phyloP scores from a whole-genome alignment of 2,888 invertebrate species.

The Alloplasta piceator region DNA sequence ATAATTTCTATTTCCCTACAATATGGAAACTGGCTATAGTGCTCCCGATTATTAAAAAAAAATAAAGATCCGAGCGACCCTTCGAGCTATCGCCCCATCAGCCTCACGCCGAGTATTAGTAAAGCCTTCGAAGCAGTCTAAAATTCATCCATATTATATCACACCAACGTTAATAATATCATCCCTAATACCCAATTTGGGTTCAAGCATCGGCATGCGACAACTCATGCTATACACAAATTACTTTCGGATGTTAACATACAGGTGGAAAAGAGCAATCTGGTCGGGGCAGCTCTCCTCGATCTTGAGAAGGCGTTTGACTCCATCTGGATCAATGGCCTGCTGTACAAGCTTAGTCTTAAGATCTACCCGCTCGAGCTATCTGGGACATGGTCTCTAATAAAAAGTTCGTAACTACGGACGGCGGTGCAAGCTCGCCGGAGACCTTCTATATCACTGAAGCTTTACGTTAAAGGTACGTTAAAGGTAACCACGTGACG shows the following conservation, averaged over 20 bases:
- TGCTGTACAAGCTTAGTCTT: slow-evolving; percentile 38
- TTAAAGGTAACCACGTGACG: no score
- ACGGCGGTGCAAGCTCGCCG: no score
- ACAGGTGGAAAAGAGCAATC: not conserved
- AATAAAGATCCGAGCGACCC: slow-evolving; percentile 33
- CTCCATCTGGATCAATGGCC: slow-evolving; percentile 52
- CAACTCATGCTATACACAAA: slow-evolving; percentile 56
- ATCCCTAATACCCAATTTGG: slow-evolving; percentile 59
- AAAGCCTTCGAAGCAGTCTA: slow-evolving; percentile 51
- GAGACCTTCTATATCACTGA: no score
- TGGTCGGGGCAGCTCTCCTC: slow-evolving; percentile 50
- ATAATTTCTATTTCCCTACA: slow-evolving; percentile 37
- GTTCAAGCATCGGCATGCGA: slow-evolving; percentile 46
- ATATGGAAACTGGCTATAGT: slow-evolving; percentile 58
- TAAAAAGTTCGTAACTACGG: slow-evolving; percentile 9
- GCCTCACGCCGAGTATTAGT: slow-evolving; percentile 50
- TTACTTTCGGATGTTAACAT: slow-evolving; percentile 30
- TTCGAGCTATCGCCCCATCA: slow-evolving; percentile 61
- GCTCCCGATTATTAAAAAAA: slow-evolving; percentile 42
- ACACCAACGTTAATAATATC: slow-evolving; percentile 6
- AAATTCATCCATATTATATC: slow-evolving; percentile 4
- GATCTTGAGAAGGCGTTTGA: no score
- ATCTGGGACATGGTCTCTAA: no score
- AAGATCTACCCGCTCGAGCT: slow-evolving; percentile 50
- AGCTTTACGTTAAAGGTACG: no score